Evolutionary conservation across 1,140 invertebrate species (phyloP).

Genomic region (Metaphire vulgaris): DNA sequence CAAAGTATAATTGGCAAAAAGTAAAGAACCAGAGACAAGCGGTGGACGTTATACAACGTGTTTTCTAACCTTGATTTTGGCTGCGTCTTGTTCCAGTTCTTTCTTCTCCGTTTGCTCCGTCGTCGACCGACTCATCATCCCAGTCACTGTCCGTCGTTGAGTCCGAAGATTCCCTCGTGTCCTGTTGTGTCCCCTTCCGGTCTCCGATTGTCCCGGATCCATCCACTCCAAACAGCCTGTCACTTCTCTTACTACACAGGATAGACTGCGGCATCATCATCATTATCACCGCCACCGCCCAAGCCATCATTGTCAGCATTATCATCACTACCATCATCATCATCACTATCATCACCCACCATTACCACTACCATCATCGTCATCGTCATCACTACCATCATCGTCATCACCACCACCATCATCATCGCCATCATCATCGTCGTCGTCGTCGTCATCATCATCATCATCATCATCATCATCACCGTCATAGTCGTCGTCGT

Average conservation of each 20-base stretch:
- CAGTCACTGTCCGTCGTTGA: background rate
- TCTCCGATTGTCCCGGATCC: no score
- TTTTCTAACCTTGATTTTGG: background rate
- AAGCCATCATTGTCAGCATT: background rate
- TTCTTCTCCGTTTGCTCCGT: background rate
- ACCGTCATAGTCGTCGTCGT: no score
- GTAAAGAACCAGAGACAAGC: no score
- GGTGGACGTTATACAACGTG: no score
- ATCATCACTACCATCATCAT: background rate
- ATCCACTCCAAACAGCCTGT: no score
- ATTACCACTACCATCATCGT: background rate
- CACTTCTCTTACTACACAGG: no score
- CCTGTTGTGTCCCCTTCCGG: no score
- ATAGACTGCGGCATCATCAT: no score
- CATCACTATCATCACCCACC: background rate
- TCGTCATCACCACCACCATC: background rate
- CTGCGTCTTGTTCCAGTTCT: background rate
- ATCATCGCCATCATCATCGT: background rate
- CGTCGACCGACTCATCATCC: background rate
- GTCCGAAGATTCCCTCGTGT: no score
- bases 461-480: constrained; percentile 1
- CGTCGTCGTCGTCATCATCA: background rate
- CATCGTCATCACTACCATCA: constrained; percentile 2
- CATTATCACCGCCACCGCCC: background rate
- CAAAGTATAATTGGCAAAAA: no score